Percentiles rank a stretch among this genome's conserved stretches.
Evolutionary conservation across 2,797 vertebrate genomes (phyloP).

Genomic region (Rhadinocentrus ornatus): DNA sequence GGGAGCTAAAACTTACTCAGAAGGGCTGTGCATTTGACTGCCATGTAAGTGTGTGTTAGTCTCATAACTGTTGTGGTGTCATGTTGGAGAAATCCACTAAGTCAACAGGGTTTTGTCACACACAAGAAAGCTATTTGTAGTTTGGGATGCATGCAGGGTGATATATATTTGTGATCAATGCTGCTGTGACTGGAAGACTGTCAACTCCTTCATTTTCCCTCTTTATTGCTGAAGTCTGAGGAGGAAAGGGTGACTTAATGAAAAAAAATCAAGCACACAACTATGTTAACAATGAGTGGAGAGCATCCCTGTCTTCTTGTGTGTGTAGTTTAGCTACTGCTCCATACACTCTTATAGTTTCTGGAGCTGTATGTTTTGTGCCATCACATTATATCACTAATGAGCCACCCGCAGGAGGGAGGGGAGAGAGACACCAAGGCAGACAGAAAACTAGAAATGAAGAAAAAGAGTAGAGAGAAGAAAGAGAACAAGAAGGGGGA

Average conservation of each 20-base stretch:
- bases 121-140: constrained; percentile 49
- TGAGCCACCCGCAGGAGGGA: constrained; percentile 74
- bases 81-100: constrained; percentile 57
- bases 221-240: neutral
- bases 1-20: constrained; percentile 40
- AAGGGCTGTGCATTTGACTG: constrained; percentile 53
- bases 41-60: constrained; percentile 43
- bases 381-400: constrained; percentile 81
- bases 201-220: constrained; percentile 19
- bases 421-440: constrained; percentile 38
- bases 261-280: constrained; percentile 21
- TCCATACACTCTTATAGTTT: constrained; percentile 53
- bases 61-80: constrained; percentile 68
- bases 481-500: constrained; percentile 20
- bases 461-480: constrained; percentile 55
- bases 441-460: constrained; percentile 65
- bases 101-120: constrained; percentile 58
- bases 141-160: constrained; percentile 10
- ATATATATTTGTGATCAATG: constrained; percentile 44
- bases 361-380: constrained; percentile 71
- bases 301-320: constrained; percentile 20
- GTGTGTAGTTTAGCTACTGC: constrained; percentile 40
- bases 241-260: constrained; percentile 10
- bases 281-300: constrained; percentile 25
- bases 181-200: constrained; percentile 56